Evolutionary conservation across 2,888 invertebrate genomes (phyloP).

Genomic region (Vanessa cardui): DNA sequence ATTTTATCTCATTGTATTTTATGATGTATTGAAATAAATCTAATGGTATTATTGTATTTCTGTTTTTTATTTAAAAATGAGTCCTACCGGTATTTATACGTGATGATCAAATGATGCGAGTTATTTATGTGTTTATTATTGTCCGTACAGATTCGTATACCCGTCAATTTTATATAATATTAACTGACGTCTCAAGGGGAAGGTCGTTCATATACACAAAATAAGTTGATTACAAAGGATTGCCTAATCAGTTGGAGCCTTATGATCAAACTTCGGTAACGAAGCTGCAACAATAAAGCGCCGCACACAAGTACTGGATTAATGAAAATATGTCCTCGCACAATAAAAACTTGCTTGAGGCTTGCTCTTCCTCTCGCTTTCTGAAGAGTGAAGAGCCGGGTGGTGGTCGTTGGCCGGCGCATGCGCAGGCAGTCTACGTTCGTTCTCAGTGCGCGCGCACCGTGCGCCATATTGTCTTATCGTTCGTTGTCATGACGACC

Average conservation of each 20-base stretch:
- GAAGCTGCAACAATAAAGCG: slow-evolving; percentile 13
- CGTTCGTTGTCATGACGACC: slow-evolving; percentile 77
- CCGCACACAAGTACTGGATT: slow-evolving; percentile 53
- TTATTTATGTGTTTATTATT: not conserved
- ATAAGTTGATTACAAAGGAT: slow-evolving; percentile 36
- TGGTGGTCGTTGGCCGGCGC: slow-evolving; percentile 66
- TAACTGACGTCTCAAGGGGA: slow-evolving; percentile 45
- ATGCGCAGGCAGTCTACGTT: slow-evolving; percentile 69
- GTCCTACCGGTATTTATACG: not conserved
- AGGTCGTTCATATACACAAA: slow-evolving; percentile 40
- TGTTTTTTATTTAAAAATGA: slow-evolving; percentile 4
- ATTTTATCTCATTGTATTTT: slow-evolving; percentile 27
- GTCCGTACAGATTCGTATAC: slow-evolving; percentile 1
- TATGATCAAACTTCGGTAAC: slow-evolving; percentile 4
- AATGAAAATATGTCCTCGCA: slow-evolving; percentile 70
- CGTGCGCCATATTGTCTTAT: slow-evolving; percentile 69
- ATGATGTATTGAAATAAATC: slow-evolving; percentile 37
- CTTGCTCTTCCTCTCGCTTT: slow-evolving; percentile 77
- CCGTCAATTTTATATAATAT: slow-evolving; percentile 29
- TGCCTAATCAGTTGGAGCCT: slow-evolving; percentile 16
- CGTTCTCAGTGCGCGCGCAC: slow-evolving; percentile 73
- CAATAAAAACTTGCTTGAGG: slow-evolving; percentile 72
- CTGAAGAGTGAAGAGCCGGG: slow-evolving; percentile 63
- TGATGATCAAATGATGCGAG: not conserved
- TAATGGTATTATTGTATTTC: slow-evolving; percentile 25